Evolutionary conservation across 2,113 vertebrate species (phyloP).

Genomic region (Platichthys flesus): DNA sequence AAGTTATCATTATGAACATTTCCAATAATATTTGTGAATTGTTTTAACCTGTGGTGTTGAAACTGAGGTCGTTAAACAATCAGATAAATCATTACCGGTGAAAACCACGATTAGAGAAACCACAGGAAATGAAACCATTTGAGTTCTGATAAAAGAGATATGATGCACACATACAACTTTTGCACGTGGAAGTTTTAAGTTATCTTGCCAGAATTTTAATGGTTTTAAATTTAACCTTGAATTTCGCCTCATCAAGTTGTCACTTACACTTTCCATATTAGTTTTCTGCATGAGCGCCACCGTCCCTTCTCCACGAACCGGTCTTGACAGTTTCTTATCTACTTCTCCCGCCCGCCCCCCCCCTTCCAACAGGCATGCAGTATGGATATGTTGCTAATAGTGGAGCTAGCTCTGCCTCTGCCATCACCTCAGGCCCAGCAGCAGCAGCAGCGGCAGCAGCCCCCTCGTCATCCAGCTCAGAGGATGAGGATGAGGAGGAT

Average conservation of each 20-base stretch:
- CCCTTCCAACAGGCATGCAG: conserved; percentile 93
- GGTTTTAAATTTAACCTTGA: no score
- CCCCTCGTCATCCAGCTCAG: conserved; percentile 96
- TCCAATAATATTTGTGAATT: no score
- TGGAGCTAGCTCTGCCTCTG: conserved; percentile 88
- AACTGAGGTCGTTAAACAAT: background rate
- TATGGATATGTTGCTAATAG: conserved; percentile 97
- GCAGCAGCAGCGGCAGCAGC: conserved; percentile 81
- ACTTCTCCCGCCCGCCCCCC: conserved; percentile 70
- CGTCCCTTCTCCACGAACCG: background rate
- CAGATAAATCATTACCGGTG: background rate
- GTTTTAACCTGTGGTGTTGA: background rate
- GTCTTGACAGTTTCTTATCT: conserved; percentile 58
- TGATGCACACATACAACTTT: no score
- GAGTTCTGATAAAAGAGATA: no score
- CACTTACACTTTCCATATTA: no score
- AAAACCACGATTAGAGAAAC: background rate
- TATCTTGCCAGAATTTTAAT: no score
- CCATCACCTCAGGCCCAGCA: conserved; percentile 83
- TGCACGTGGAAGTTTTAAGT: no score
- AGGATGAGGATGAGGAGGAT: conserved; percentile 95
- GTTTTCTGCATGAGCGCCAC: background rate
- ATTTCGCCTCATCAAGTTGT: no score
- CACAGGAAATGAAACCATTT: background rate
- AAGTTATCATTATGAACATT: no score